Evolutionary conservation across 2,113 vertebrate genomes (phyloP), one percentile per base, ranked within the genome.

Genomic region (Tragelaphus scriptus): DNA sequence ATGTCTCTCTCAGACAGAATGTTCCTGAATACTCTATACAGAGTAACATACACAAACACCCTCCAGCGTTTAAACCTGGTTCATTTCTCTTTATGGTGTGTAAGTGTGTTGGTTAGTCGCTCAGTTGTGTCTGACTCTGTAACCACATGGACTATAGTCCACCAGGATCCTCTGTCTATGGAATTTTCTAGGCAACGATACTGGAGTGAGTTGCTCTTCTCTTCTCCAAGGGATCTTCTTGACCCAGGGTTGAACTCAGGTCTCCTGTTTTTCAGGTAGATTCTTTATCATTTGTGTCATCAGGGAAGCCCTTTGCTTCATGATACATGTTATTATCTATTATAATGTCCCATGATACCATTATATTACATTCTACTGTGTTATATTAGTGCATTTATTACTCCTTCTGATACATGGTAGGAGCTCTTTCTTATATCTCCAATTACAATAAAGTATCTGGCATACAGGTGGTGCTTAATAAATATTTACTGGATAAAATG

Each of bases 101-200:
- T 21, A n/a, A 36, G 32, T 71, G 19, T 36, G n/a, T 36, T 9
- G 23, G 19, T 71, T 71, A 71, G 17, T 71, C 1, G 0, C 9
- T 71, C 19, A 36, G 19, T 23, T 71, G n/a, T 71, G n/a, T 21
- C 17, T 36, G 65, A 23, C 65, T 36, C n/a, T 71, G 19, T 10
- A 71, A 71, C 9, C 65, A 71, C 65, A 36, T 23, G n/a, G n/a
- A 71, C 4, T 71, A 6, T 12, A 36, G 32, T 36, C 65, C 65
- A 68, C n/a, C n/a, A 36, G n/a, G 65, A n/a, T 71, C n/a, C n/a
- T 36, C n/a, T 71, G 65, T 71, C 19, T 71, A 71, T 36, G 19
- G 65, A 36, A 23, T 23, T 71, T 71, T 71, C n/a, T 71, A 71
- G 65, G 65, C 65, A 71, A 21, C 6, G 12, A 71, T 36, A 71